Conservation (phyloP, 2,113 vertebrate genomes). For the Egretta garzetta region DNA sequence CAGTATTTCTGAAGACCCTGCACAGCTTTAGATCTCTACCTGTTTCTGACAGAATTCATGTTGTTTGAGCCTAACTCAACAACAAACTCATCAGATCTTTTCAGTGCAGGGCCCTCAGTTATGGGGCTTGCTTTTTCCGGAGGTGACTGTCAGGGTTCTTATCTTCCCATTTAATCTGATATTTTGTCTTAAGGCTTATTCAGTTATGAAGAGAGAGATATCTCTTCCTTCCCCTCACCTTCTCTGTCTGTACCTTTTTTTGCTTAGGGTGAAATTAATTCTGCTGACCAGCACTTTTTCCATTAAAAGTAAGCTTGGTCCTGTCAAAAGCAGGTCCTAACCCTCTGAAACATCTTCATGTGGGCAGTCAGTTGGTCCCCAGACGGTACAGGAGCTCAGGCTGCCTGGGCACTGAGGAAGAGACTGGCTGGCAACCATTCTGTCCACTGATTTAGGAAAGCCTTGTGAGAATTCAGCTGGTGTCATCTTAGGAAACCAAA, state of each 20-base stretch:
- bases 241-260: neutral
- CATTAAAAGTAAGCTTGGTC: neutral
- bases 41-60: neutral
- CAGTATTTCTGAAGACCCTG: neutral
- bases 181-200: neutral
- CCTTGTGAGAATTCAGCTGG: neutral
- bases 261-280: neutral
- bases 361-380: neutral
- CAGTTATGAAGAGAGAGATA: neutral
- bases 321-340: neutral
- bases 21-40: neutral
- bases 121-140: neutral
- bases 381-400: neutral
- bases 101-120: neutral
- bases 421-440: fast-evolving
- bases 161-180: neutral
- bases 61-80: neutral
- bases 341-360: neutral
- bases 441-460: neutral
- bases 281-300: neutral
- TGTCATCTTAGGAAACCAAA: neutral
- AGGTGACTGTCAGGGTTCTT: neutral
- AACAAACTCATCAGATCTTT: neutral
- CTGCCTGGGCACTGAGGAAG: neutral
- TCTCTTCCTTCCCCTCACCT: neutral